Conservation (phyloP, 1,140 invertebrate species). For the Cryptotermes secundus region DNA sequence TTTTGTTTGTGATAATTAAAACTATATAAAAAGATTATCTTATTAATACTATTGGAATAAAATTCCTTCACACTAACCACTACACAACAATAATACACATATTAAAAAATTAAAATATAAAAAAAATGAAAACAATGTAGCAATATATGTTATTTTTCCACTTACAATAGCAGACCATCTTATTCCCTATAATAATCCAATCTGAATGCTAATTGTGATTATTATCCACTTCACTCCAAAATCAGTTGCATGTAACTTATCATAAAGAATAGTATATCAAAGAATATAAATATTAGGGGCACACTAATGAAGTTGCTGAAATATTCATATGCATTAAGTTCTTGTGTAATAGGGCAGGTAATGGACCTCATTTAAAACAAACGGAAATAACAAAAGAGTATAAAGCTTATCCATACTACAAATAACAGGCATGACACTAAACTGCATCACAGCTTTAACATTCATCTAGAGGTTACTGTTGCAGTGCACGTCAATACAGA, state of each 20-base stretch:
- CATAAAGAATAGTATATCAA: background rate
- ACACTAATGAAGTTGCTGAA: background rate
- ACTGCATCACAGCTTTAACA: too few relatives aligned
- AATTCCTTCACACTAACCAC: background rate
- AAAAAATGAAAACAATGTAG: background rate
- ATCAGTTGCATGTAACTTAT: background rate
- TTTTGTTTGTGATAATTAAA: background rate
- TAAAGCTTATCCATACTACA: too few relatives aligned
- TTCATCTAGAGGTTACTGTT: too few relatives aligned
- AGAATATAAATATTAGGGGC: background rate
- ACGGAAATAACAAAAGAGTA: too few relatives aligned
- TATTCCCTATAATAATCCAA: background rate
- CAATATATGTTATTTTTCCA: background rate
- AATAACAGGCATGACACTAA: too few relatives aligned
- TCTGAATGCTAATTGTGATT: background rate
- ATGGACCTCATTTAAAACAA: too few relatives aligned
- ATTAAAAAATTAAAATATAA: conserved; percentile 1
- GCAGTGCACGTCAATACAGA: too few relatives aligned
- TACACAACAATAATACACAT: background rate
- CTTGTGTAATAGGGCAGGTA: background rate
- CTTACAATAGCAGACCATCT: background rate
- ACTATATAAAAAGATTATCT: background rate
- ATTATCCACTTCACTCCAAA: background rate
- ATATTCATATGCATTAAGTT: background rate
- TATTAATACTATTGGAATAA: background rate